Evolutionary conservation across 2,797 vertebrate species (phyloP), one percentile per base, ranked within the genome.

Genomic region (Cetoscarus ocellatus): DNA sequence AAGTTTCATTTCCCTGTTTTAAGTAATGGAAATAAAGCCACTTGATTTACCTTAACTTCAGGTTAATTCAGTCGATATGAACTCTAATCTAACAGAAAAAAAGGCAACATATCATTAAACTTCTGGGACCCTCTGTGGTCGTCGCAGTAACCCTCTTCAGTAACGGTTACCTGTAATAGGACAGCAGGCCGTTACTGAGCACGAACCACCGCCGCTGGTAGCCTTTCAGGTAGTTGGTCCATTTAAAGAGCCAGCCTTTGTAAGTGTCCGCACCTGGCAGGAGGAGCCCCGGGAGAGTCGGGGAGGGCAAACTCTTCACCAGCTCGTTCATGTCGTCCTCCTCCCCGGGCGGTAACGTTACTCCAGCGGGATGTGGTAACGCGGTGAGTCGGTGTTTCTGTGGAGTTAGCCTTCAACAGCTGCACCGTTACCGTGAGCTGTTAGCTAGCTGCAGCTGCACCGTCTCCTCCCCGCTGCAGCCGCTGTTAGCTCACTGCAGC

Each of bases 181-280:
- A 95, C 79, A 95, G 91, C 48, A 95, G 93, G 90, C 94, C 93
- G 86, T 95, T 94, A 62, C 94, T 95, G 52, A 95, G 92, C 68
- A 95, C 95, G 76, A 94, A 95, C 94, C 94, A 93, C 52, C 97
- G 96, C 59, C 96, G 93, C 92, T 98, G 97, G 91, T 98, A 98
- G 17, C 97, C 97, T 90, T 98, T 98, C 89, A 98, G 92, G 85
- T 98, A 97, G 94, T 98, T 98, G 84, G 97, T 98, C 97, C 97
- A 98, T 92, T 98, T 98, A 85, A 96, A 96, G 38, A 98, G 96
- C 97, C 97, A 98, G 61, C 97, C 97, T 75, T 90, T 95, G 88
- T 95, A 92, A 44, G 93, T 90, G 76, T 96, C 95, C 79, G 75
- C 71, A 55, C 73, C 71, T 34, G 90, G 91, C 60, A 90, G 75